phyloP scores from a whole-genome alignment of 2,888 invertebrate species.

The Doris montereyensis region DNA sequence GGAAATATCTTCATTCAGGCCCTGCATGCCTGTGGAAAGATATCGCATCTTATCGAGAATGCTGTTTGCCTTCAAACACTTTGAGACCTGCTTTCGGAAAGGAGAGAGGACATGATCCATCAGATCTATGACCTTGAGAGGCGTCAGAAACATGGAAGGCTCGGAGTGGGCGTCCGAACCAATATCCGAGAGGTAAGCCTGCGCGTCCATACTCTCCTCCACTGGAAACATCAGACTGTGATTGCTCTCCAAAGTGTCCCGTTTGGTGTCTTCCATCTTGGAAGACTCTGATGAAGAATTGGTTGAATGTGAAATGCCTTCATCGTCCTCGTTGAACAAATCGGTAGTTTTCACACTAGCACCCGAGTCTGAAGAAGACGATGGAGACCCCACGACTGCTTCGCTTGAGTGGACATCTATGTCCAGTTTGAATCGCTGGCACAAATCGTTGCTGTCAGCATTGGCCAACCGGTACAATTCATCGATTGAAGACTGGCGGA shows the following conservation, averaged over 20 bases:
- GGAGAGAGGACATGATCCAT: slow-evolving; percentile 25
- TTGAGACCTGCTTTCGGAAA: slow-evolving; percentile 22
- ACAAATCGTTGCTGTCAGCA: slow-evolving; percentile 29
- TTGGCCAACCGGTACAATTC: slow-evolving; percentile 39
- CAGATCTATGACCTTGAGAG: not conserved
- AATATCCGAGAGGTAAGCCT: not conserved
- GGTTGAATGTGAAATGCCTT: not conserved
- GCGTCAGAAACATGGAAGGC: not conserved
- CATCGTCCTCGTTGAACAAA: not conserved
- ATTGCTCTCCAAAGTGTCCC: no score
- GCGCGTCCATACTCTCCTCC: not conserved
- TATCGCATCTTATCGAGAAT: slow-evolving; percentile 38
- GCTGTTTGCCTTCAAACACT: slow-evolving; percentile 24
- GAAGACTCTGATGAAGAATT: not conserved
- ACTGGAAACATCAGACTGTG: not conserved
- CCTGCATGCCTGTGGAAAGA: slow-evolving; percentile 28
- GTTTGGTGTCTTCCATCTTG: not conserved
- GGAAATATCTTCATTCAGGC: slow-evolving; percentile 29
- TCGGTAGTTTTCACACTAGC: not conserved
- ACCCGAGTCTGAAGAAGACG: not conserved
- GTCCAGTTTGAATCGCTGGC: slow-evolving; percentile 10
- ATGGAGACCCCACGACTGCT: not conserved
- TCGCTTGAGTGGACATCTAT: not conserved
- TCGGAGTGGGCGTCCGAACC: not conserved
- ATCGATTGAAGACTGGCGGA: slow-evolving; percentile 13